These are phyloP conservation scores for Lagopus muta DNA, from an alignment of 2,113 vertebrate species.

Conservation along the genomic window DNA sequence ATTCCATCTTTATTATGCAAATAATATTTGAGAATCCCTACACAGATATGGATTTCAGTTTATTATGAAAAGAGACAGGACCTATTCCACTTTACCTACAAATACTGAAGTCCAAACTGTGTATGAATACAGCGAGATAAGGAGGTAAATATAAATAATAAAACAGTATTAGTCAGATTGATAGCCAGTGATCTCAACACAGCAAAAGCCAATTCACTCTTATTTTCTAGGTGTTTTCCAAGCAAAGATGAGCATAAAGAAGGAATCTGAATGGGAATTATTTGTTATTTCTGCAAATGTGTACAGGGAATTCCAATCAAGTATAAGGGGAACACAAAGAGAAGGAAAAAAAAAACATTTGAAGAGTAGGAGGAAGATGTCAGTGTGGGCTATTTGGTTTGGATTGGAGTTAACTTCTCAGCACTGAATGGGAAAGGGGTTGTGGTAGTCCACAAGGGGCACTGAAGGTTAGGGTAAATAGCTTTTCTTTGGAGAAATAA, in stretches of 20 bases:
- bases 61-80: background rate
- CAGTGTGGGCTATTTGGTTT: background rate
- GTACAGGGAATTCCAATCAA: background rate
- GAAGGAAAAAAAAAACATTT: background rate
- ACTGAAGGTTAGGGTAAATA: background rate
- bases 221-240: background rate
- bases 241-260: background rate
- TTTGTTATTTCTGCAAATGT: background rate
- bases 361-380: background rate
- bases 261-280: background rate
- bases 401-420: background rate
- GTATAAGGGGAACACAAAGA: background rate
- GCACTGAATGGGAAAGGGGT: background rate
- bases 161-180: background rate
- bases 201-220: background rate
- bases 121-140: background rate
- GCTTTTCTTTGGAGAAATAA: background rate
- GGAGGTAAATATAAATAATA: background rate
- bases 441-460: background rate
- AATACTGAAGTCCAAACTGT: background rate
- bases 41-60: background rate
- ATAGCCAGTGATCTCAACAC: background rate
- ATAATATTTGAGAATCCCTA: accelerated
- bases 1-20: background rate
- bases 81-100: background rate